Conservation (phyloP, 2,113 vertebrate genomes). For the Limnothrissa miodon region DNA sequence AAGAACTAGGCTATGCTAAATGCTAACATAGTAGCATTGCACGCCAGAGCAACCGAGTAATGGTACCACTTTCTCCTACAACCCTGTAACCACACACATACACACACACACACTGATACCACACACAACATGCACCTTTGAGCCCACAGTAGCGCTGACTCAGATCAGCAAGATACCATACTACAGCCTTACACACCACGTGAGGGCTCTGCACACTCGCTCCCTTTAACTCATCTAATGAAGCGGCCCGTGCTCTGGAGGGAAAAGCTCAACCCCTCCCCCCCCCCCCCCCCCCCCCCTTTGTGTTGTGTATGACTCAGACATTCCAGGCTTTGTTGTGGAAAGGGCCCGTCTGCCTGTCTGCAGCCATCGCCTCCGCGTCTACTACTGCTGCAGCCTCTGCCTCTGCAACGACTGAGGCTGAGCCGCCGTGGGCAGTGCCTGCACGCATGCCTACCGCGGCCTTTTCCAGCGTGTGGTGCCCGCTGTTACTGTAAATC, state of each 20-base stretch:
- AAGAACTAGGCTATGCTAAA: too few relatives aligned
- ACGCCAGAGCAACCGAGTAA: too few relatives aligned
- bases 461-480: slow-evolving; percentile 21
- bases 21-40: too few relatives aligned
- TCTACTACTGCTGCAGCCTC: too few relatives aligned
- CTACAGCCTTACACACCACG: neutral
- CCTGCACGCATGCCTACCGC: neutral
- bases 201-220: neutral
- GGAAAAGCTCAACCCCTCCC: too few relatives aligned
- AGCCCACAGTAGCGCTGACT: neutral
- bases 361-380: neutral
- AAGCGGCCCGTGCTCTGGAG: neutral
- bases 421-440: slow-evolving; percentile 29
- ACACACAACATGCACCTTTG: neutral
- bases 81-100: slow-evolving; percentile 8
- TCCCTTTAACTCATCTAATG: neutral
- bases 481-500: slow-evolving; percentile 20
- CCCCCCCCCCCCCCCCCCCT: too few relatives aligned
- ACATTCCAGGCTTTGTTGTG: neutral
- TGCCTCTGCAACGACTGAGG: neutral
- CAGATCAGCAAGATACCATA: neutral
- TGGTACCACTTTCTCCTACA: too few relatives aligned
- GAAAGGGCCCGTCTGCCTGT: neutral
- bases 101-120: neutral
- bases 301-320: neutral